Percentiles rank a stretch among this genome's conserved stretches.
phyloP scores from a whole-genome alignment of 2,797 vertebrate genomes.

The Urocyon cinereoargenteus region DNA sequence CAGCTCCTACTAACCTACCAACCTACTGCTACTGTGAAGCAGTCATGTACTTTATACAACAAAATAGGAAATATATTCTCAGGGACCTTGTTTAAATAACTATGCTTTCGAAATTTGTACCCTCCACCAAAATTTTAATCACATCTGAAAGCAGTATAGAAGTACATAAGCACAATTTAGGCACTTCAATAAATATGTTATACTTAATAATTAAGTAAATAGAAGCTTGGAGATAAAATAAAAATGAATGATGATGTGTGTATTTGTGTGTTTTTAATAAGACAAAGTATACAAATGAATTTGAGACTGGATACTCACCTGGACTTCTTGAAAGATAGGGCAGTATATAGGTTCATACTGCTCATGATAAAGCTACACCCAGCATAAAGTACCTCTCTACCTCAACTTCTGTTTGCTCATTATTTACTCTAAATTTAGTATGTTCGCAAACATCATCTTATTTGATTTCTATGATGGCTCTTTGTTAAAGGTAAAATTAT shows the following conservation, averaged over 20 bases:
- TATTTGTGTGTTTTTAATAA: constrained; percentile 5
- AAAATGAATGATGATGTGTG: not conserved
- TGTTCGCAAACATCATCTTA: not conserved
- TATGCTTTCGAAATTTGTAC: not conserved
- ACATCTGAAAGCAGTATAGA: not conserved
- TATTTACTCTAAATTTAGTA: not conserved
- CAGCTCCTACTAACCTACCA: not conserved
- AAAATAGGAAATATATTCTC: not conserved
- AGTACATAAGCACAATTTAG: not conserved
- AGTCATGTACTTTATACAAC: not conserved
- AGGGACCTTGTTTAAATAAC: not conserved
- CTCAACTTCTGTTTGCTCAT: not conserved
- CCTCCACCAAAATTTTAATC: not conserved
- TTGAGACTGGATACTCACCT: not conserved
- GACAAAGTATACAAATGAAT: not conserved
- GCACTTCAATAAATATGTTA: not conserved
- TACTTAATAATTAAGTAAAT: not conserved
- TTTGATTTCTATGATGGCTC: not conserved
- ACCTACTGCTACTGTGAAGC: not conserved
- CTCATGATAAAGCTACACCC: not conserved
- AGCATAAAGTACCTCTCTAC: not conserved
- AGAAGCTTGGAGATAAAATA: not conserved
- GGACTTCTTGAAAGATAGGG: not conserved
- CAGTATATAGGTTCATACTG: not conserved
- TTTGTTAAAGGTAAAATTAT: not conserved